Evolutionary conservation across 2,888 invertebrate species (phyloP), one percentile per base, ranked within the genome.

Genomic region (Pterobdella sp.): DNA sequence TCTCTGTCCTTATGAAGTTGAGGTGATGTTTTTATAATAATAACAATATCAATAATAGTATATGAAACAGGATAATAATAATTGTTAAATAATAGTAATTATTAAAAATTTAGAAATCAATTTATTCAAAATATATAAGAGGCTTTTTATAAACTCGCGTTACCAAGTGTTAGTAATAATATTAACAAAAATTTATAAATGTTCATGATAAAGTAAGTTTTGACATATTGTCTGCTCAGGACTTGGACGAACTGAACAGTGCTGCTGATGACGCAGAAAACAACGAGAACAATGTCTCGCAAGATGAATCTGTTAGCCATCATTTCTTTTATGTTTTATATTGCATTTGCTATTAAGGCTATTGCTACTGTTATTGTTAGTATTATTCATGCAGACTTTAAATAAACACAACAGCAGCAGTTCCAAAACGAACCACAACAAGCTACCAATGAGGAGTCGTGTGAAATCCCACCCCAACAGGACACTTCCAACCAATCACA

Each of bases 1-100:
- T 80, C 84, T 92, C 31, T 81, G 81, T 76, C 83, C 83, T n/a
- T 82, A 82, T 72, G 83, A 82, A 79, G 82, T 81, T 73, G 74
- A n/a, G n/a, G n/a, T n/a, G n/a, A n/a, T n/a, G n/a, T n/a, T n/a
- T n/a, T n/a, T n/a, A n/a, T n/a, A n/a, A n/a, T n/a, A n/a, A n/a
- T n/a, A n/a, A n/a, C n/a, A n/a, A n/a, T n/a, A n/a, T n/a, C n/a
- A n/a, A n/a, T n/a, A n/a, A n/a, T n/a, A n/a, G n/a, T n/a, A n/a
- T n/a, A n/a, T n/a, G n/a, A n/a, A n/a, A n/a, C n/a, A n/a, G n/a
- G n/a, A n/a, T n/a, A n/a, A n/a, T n/a, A n/a, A n/a, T n/a, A n/a
- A n/a, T n/a, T n/a, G n/a, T n/a, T n/a, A n/a, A n/a, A n/a, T n/a
- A n/a, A n/a, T n/a, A n/a, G n/a, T n/a, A n/a, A n/a, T n/a, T n/a